Base-by-base conservation (phyloP, 2,113 vertebrate species). In the Lophura nycthemera region DNA sequence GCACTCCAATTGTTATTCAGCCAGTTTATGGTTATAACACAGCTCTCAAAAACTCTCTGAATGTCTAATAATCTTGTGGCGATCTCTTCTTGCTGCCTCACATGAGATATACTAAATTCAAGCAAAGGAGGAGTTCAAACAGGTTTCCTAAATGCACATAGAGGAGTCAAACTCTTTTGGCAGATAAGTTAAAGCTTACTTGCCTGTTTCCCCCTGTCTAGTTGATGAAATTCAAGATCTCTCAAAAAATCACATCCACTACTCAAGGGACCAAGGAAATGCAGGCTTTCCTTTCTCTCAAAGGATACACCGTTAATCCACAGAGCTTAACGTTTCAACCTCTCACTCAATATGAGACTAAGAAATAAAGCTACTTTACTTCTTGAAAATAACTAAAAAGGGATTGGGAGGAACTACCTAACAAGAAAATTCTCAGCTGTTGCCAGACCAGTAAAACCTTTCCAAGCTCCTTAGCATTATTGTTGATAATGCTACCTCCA, bases 311-410 rank as follows among this genome's bases (percentile, higher is more conserved):
- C 0, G 1, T 71, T 97, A 97, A 96, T 96, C 96, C 93, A 93
- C 52, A n/a, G 66, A 91, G 94, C 93, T 97, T 97, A 97, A 96
- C 93, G 88, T 95, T 97, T 97, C 90, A 96, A 93, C 97, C 89
- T 95, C 84, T 95, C 88, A 93, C 95, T 96, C 95, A 93, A 79
- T 89, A 77, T 47, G 60, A 77, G 86, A 85, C 93, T 94, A 88
- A 93, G 88, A 92, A 97, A 97, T 96, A 96, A 97, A 97, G 92
- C 94, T 94, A 93, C 95, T 96, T 95, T 95, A 85, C 88, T 78
- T 91, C 91, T 93, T 78, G 65, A 91, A 96, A 95, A 90, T 86
- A 89, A 94, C 65, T 83, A 57, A 94, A 96, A 93, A 69, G 45
- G 76, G 83, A 91, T 94, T 92, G 92, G 83, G 81, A 94, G 63